These are phyloP conservation scores for Callorhinus ursinus DNA, from an alignment of 2,113 vertebrate species.

Conservation along the genomic window DNA sequence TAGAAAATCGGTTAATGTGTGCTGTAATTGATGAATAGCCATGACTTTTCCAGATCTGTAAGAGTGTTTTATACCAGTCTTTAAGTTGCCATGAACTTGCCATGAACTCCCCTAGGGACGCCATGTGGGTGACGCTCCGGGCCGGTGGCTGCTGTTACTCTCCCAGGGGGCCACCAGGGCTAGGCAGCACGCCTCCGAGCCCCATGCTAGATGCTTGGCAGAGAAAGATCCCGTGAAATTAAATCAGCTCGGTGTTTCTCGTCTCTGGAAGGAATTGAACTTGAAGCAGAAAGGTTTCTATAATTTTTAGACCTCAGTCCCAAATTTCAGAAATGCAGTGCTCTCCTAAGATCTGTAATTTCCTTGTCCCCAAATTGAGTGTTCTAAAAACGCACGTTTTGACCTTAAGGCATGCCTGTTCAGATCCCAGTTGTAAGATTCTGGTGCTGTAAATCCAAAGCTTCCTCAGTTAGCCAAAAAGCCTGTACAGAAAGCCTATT, in stretches of 20 bases:
- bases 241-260: background rate
- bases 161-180: background rate
- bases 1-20: background rate
- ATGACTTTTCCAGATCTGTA: background rate
- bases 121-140: background rate
- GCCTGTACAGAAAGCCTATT: accelerated
- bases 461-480: background rate
- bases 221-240: background rate
- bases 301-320: background rate
- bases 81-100: conserved; percentile 33
- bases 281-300: background rate
- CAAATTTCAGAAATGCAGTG: background rate
- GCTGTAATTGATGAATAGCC: background rate
- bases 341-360: conserved; percentile 34
- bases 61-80: background rate
- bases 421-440: too few species aligned
- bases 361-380: background rate
- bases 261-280: background rate
- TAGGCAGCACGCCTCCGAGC: background rate
- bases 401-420: background rate
- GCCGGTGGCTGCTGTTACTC: background rate
- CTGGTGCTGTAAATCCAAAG: accelerated
- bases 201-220: background rate
- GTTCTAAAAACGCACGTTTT: background rate
- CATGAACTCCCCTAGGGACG: conserved; percentile 51